phyloP scores from a whole-genome alignment of 2,888 invertebrate genomes.

The Tyria jacobaeae region DNA sequence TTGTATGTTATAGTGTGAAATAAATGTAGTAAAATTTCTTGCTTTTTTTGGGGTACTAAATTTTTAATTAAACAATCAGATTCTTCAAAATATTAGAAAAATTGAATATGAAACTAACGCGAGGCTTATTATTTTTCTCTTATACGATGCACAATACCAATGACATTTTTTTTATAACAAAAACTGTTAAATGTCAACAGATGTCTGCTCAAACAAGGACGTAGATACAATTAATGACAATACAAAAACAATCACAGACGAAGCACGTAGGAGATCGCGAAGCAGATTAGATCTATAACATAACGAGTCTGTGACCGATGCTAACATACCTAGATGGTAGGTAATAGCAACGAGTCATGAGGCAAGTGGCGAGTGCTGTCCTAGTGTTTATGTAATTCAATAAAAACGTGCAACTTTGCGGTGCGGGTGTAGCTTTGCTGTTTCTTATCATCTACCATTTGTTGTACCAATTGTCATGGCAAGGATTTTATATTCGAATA shows the following conservation, averaged over 20 bases:
- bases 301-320: conserved; percentile 28
- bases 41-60: no score
- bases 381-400: background rate
- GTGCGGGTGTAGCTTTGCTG: no score
- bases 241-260: conserved; percentile 13
- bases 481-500: no score
- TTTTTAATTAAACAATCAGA: no score
- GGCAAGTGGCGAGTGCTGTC: background rate
- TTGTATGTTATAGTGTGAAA: no score
- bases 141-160: background rate
- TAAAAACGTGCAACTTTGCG: background rate
- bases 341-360: conserved; percentile 23
- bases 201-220: background rate
- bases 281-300: conserved; percentile 26
- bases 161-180: background rate
- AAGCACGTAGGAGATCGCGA: conserved; percentile 22
- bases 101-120: no score
- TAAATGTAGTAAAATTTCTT: no score
- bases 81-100: no score
- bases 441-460: no score
- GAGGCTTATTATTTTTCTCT: background rate
- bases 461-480: no score
- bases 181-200: background rate
- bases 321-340: conserved; percentile 28
- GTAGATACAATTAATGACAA: background rate